A percentile compares a stretch with the other conserved stretches of the same genome.
Conservation (phyloP, 2,888 invertebrate species). For the Eristalinus aeneus region DNA sequence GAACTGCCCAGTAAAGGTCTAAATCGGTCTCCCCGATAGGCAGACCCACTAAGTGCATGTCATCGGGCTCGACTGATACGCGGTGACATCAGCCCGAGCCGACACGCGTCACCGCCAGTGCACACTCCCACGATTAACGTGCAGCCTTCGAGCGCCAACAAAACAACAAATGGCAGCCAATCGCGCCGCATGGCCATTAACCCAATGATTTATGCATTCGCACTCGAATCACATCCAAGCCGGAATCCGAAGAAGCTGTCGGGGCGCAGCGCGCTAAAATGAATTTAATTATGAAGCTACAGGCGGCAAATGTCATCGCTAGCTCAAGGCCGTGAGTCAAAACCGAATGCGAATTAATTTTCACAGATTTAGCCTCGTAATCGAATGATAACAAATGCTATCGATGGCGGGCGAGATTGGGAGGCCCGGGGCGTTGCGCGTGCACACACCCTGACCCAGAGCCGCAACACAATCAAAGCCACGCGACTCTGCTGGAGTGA, state of each 20-base stretch:
- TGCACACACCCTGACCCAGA: background rate
- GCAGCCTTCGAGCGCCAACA: background rate
- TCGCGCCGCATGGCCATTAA: background rate
- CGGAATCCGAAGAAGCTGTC: background rate
- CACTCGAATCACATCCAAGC: background rate
- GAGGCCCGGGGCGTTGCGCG: background rate
- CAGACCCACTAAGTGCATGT: conserved; percentile 45
- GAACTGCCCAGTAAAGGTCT: too few species aligned
- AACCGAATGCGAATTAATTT: background rate
- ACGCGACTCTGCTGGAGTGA: background rate
- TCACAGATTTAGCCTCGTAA: background rate
- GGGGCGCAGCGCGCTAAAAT: background rate
- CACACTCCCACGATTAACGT: background rate
- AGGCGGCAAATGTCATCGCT: background rate
- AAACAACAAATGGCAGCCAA: too few species aligned
- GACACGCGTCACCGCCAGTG: background rate
- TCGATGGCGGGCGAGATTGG: background rate
- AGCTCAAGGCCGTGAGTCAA: background rate
- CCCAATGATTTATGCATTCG: background rate
- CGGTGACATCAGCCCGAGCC: conserved; percentile 12
- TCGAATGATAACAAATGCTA: background rate
- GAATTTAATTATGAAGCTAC: background rate
- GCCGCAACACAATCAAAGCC: background rate
- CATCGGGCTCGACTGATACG: conserved; percentile 41
- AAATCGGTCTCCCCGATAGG: conserved; percentile 52